A percentile compares a stretch with the other conserved stretches of the same genome.
Evolutionary conservation across 2,888 invertebrate species (phyloP).

Genomic region (Callyntrura sp.): DNA sequence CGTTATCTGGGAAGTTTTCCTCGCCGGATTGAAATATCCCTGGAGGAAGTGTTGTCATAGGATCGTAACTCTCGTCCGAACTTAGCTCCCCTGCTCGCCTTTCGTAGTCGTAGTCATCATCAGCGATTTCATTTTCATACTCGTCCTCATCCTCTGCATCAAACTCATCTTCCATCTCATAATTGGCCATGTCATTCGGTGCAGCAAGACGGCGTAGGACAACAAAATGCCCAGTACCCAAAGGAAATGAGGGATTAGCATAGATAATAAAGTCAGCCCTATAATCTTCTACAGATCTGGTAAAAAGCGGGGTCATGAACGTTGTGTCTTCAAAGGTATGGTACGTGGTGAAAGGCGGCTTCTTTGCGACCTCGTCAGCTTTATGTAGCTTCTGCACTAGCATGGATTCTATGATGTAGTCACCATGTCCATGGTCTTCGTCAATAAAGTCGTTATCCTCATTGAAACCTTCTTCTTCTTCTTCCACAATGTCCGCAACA

Average conservation of each 20-base stretch:
- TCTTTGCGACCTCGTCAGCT: neutral
- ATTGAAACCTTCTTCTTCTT: neutral
- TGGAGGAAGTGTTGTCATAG: neutral
- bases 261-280: conserved; percentile 53
- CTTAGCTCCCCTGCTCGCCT: neutral
- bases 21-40: conserved; percentile 54
- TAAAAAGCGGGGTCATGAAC: conserved; percentile 12
- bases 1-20: conserved; percentile 49
- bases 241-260: conserved; percentile 36
- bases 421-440: neutral
- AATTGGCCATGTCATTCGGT: conserved; percentile 1
- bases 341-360: neutral
- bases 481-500: neutral
- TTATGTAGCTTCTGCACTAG: conserved; percentile 44
- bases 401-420: neutral
- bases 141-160: conserved; percentile 19
- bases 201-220: conserved; percentile 41
- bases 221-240: conserved; percentile 57
- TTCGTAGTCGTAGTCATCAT: neutral
- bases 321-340: conserved; percentile 36
- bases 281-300: conserved; percentile 41
- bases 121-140: neutral
- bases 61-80: neutral
- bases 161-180: conserved; percentile 46
- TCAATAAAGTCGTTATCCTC: neutral